These are phyloP conservation scores for Macquaria australasica DNA, from an alignment of 2,113 vertebrate genomes.

Conservation along the genomic window DNA sequence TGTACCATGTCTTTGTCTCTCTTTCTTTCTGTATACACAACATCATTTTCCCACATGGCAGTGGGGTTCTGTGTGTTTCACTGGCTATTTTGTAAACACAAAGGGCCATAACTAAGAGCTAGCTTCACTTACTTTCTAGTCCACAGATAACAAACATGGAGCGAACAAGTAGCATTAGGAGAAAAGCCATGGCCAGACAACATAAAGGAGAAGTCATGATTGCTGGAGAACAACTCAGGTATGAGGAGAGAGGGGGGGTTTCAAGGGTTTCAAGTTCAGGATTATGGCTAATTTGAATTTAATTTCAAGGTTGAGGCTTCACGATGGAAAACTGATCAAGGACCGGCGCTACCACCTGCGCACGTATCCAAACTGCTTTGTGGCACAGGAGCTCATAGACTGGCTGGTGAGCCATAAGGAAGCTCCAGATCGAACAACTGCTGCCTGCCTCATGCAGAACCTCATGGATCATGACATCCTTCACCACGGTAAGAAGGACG, in stretches of 20 bases:
- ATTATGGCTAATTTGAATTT: not conserved
- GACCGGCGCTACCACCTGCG: conserved; percentile 87
- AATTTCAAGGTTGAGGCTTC: conserved; percentile 85
- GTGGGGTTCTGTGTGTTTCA: conserved; percentile 43
- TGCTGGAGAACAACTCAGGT: conserved; percentile 92
- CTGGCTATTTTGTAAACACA: conserved; percentile 79
- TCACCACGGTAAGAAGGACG: conserved; percentile 86
- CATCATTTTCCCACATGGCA: conserved; percentile 64
- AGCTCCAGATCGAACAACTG: conserved; percentile 85
- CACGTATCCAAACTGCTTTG: conserved; percentile 91
- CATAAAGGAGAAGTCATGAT: conserved; percentile 90
- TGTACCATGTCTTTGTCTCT: not conserved
- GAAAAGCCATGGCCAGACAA: conserved; percentile 83
- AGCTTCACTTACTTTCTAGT: conserved; percentile 21
- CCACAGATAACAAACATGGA: conserved; percentile 80
- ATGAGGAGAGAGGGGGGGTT: conserved; percentile 41
- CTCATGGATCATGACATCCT: conserved; percentile 91
- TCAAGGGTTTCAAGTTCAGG: not conserved
- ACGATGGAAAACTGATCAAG: conserved; percentile 90
- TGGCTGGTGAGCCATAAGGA: conserved; percentile 91
- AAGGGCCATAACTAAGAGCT: conserved; percentile 38
- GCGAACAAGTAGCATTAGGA: conserved; percentile 79
- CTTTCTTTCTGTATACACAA: conserved; percentile 78
- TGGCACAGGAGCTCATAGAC: conserved; percentile 89
- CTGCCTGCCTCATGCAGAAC: conserved; percentile 88